phyloP scores from a whole-genome alignment of 2,113 vertebrate genomes.

The Microtus montanus region DNA sequence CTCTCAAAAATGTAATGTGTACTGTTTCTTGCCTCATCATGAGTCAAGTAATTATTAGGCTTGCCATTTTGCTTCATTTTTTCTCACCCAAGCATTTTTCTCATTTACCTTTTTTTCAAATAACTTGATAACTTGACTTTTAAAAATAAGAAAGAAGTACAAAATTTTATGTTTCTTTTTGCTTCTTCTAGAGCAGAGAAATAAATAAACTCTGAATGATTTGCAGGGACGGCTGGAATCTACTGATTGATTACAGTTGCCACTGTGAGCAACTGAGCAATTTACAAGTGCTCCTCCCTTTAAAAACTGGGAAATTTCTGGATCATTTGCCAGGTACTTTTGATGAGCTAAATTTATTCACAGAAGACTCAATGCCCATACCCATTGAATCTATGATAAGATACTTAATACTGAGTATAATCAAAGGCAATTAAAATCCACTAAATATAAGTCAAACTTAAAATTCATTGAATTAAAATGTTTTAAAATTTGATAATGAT shows the following conservation, averaged over 20 bases:
- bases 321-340: background rate
- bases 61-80: background rate
- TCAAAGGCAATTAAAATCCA: constrained; percentile 3
- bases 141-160: background rate
- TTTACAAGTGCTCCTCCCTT: background rate
- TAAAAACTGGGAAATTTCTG: background rate
- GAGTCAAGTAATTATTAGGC: background rate
- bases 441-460: background rate
- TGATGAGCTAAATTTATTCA: background rate
- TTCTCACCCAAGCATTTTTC: background rate
- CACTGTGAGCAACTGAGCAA: no score
- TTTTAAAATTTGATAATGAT: background rate
- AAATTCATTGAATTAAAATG: background rate
- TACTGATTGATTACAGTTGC: background rate
- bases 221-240: background rate
- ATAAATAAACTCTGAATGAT: background rate
- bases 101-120: background rate
- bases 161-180: background rate
- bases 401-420: background rate
- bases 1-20: background rate
- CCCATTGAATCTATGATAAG: background rate
- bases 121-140: background rate
- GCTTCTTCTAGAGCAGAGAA: background rate
- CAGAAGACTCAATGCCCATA: background rate
- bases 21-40: background rate